Percentiles rank a stretch among this genome's conserved stretches.
These are phyloP conservation scores for Cheirogaleus major DNA, from an alignment of 2,797 vertebrate genomes.

Conservation along the genomic window DNA sequence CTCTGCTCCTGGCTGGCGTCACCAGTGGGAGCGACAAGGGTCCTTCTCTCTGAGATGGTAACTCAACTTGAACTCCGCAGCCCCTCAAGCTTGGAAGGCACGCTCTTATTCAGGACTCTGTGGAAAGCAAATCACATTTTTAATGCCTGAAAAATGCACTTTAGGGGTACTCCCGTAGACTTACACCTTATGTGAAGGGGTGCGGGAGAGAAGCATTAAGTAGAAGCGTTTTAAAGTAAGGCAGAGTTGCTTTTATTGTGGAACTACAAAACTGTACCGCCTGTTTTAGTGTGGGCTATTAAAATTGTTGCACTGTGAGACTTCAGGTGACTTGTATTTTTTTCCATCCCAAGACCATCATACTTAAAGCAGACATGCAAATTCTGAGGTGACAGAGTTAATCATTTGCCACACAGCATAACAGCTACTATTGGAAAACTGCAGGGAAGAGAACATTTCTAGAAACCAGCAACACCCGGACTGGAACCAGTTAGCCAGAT, in stretches of 20 bases:
- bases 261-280: slow-evolving; percentile 4
- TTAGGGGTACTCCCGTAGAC: slow-evolving; percentile 41
- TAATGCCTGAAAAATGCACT: slow-evolving; percentile 53
- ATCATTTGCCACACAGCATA: slow-evolving; percentile 60
- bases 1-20: not conserved
- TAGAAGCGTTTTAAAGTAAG: slow-evolving; percentile 39
- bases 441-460: slow-evolving; percentile 6
- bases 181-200: not conserved
- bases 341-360: slow-evolving; percentile 37
- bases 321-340: slow-evolving; percentile 61
- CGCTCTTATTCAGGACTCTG: not conserved
- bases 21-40: not conserved
- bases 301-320: slow-evolving; percentile 65
- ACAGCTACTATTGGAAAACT: slow-evolving; percentile 12
- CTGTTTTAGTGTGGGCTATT: slow-evolving; percentile 67
- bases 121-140: not conserved
- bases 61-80: not conserved
- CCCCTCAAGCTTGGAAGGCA: not conserved
- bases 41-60: not conserved
- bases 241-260: not conserved
- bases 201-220: not conserved
- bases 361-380: slow-evolving; percentile 46
- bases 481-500: not conserved
- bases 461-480: not conserved
- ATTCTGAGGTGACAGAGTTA: slow-evolving; percentile 57